A percentile compares a stretch with the other conserved stretches of the same genome.
These are phyloP conservation scores for Oncopeltus fasciatus DNA, from an alignment of 1,140 invertebrate genomes.

Conservation along the genomic window DNA sequence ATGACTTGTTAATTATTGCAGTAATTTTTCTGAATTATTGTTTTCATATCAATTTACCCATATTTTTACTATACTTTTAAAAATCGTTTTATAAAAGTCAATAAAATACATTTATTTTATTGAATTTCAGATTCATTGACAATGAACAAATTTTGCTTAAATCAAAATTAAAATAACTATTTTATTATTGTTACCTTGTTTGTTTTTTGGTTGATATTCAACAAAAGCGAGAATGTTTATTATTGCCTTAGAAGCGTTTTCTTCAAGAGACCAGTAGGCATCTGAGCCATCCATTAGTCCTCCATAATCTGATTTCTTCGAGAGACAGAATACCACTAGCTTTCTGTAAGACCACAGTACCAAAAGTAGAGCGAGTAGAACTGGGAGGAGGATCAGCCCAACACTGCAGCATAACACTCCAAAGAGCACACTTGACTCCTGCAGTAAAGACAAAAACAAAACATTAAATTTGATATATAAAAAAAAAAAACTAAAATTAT, in stretches of 20 bases:
- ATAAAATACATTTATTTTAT: too few relatives aligned
- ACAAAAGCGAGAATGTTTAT: constrained; percentile 34
- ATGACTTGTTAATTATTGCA: too few relatives aligned
- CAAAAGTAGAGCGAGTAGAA: not conserved
- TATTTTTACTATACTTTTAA: too few relatives aligned
- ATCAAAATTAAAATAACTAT: too few relatives aligned
- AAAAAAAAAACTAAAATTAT: too few relatives aligned
- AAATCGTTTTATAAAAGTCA: too few relatives aligned
- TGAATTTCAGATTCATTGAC: too few relatives aligned
- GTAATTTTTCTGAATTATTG: too few relatives aligned
- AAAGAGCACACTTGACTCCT: not conserved
- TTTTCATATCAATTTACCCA: too few relatives aligned
- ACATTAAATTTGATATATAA: too few relatives aligned
- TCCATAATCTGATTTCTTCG: not conserved
- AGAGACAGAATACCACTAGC: not conserved
- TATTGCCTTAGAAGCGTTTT: constrained; percentile 29
- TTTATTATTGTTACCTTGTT: not conserved
- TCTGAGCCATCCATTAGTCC: constrained; percentile 35
- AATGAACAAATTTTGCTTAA: too few relatives aligned
- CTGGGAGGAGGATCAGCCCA: not conserved
- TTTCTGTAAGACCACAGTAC: not conserved
- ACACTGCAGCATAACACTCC: not conserved
- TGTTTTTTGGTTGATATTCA: constrained; percentile 24
- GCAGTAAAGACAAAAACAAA: not conserved
- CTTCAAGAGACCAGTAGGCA: constrained; percentile 37